A percentile compares a stretch with the other conserved stretches of the same genome.
phyloP scores from a whole-genome alignment of 2,797 vertebrate genomes.

The Peromyscus aztecus region DNA sequence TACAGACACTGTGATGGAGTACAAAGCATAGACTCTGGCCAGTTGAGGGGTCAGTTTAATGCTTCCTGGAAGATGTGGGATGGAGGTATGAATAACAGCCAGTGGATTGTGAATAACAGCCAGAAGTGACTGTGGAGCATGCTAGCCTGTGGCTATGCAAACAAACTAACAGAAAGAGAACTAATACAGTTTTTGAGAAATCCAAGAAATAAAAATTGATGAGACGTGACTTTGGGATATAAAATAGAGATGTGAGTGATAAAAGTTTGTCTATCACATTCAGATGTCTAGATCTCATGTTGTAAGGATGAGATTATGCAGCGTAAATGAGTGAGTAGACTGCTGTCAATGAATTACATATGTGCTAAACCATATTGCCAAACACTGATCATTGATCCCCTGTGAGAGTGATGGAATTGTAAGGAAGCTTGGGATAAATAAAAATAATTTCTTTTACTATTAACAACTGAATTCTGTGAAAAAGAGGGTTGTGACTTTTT shows the following conservation, averaged over 20 bases:
- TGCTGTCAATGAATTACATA: not conserved
- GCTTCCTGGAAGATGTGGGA: not conserved
- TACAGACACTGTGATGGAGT: not conserved
- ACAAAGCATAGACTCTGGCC: not conserved
- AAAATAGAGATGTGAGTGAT: not conserved
- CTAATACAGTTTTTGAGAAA: not conserved
- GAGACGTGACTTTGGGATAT: not conserved
- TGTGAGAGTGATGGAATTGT: not conserved
- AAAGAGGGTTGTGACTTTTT: not conserved
- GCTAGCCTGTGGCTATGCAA: not conserved
- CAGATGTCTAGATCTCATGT: not conserved
- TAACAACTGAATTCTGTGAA: slow-evolving; percentile 28
- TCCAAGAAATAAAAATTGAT: not conserved
- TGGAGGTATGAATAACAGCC: not conserved
- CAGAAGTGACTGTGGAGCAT: not conserved
- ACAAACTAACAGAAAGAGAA: not conserved
- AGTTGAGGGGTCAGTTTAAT: not conserved
- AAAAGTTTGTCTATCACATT: not conserved
- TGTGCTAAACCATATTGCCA: not conserved
- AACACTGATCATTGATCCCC: not conserved
- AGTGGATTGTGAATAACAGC: not conserved
- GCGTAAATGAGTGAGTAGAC: not conserved
- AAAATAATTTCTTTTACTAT: not conserved
- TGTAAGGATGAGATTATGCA: not conserved
- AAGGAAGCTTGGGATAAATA: not conserved